Evolutionary conservation across 2,888 invertebrate genomes (phyloP), one percentile per base, ranked within the genome.

Genomic region (Neria commutata): DNA sequence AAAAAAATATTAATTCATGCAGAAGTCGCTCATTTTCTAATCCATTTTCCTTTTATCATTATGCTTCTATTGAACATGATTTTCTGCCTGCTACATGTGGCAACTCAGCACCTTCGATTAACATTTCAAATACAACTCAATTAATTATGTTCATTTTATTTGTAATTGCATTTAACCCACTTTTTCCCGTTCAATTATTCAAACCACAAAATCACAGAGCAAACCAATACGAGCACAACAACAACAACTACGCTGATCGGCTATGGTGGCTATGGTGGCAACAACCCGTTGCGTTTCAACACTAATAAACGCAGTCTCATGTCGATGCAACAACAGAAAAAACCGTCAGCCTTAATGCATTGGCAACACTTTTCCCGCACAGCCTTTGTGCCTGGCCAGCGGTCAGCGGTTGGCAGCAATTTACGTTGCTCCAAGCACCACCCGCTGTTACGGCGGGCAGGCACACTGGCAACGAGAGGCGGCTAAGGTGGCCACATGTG

Each of bases 11-110:
- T n/a, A n/a, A n/a, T n/a, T n/a, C n/a, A n/a, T 29, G 50, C 61
- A 51, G n/a, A 54, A 60, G 63, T 69, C 67, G 69, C 68, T 65
- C 65, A 69, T 63, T 63, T 62, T 59, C 49, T 54, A 37, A 25
- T 29, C 58, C 40, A 42, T 49, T 62, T 60, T 55, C 14, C 26
- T 56, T 61, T 51, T 19, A 45, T 14, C 57, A 63, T 56, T 34
- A 57, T 29, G 14, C 58, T 25, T 59, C 34, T 26, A n/a, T 23
- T 46, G 45, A 49, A 34, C 47, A 66, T 56, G 56, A n/a, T 62
- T 61, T 17, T 23, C 37, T 19, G 17, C 17, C 34, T 46, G 10
- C n/a, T 29, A 47, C 37, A 8, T 37, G n/a, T n/a, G 37, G 37
- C 37, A 37, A 37, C 37, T 37, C 37, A 14, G 37, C n/a, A n/a